These are phyloP conservation scores for Cyclargus thomasi DNA, from an alignment of 1,140 invertebrate genomes.

Conservation along the genomic window DNA sequence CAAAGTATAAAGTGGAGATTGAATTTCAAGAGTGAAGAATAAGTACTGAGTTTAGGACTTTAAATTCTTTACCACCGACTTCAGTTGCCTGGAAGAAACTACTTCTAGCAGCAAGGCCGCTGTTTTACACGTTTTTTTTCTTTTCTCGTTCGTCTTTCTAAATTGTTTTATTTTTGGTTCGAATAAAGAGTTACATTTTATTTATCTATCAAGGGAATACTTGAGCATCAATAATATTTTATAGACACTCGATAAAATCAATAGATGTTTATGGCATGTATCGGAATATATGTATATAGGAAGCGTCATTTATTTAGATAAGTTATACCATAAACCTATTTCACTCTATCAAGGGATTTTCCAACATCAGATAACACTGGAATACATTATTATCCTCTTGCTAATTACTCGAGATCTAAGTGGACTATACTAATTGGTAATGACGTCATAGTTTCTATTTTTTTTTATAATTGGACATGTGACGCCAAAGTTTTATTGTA, in stretches of 20 bases:
- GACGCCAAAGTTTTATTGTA: no score
- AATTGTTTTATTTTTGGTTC: no score
- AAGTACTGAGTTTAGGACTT: not conserved
- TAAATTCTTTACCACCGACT: not conserved
- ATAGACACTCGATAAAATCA: not conserved
- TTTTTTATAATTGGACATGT: no score
- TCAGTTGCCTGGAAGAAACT: no score
- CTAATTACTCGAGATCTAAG: not conserved
- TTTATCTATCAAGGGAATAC: not conserved
- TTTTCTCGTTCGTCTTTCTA: no score
- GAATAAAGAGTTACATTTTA: no score
- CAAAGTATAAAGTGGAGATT: not conserved
- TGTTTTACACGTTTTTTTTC: no score
- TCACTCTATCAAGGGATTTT: conserved; percentile 1
- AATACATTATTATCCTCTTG: not conserved
- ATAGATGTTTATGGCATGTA: not conserved
- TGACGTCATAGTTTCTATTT: no score
- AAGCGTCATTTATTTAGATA: not conserved
- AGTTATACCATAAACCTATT: not conserved
- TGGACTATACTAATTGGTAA: not conserved
- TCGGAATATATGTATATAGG: not conserved
- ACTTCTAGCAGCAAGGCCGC: no score
- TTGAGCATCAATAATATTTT: not conserved
- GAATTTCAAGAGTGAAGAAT: not conserved
- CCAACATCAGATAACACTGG: conserved; percentile 2